Evolutionary conservation across 2,888 invertebrate species (phyloP), one percentile per base, ranked within the genome.

Genomic region (Acrobasis repandana): DNA sequence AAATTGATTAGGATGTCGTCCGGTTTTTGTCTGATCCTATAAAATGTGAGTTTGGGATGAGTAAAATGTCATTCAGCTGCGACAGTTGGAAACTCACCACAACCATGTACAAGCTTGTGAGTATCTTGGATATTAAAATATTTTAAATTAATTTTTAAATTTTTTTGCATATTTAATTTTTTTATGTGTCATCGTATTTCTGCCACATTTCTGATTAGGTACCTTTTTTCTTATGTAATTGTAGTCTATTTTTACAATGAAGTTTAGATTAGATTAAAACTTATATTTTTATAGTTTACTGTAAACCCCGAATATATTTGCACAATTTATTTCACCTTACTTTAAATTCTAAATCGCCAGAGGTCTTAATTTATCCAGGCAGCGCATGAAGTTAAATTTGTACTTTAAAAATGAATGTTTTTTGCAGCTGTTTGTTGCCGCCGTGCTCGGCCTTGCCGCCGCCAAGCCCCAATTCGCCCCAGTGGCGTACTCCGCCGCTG

Each of bases 21-120:
- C 60, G 60, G 60, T 60, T 60, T 60, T 52, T 14, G 43, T 20
- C 28, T 52, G 51, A 28, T 52, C 60, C 60, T 60, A 60, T 60
- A 60, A 52, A 60, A 50, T 18, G 43, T 16, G 46, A 11, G 52
- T 33, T 46, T 60, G 43, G 52, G 60, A 60, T 52, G 60, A 60
- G 16, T 47, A 14, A n/a, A 28, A 47, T 52, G 52, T 60, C 51
- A 60, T 60, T 60, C 60, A 52, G 52, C 60, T 60, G 28, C 60
- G 52, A 60, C 47, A 52, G 52, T 51, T 51, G 51, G 11, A 33
- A 59, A 52, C 60, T 34, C 46, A 52, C 16, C 60, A 60, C 63
- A 58, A 64, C 33, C 60, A 66, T 66, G 66, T 64, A 58, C 59
- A 66, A 66, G 57, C 52, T 64, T 56, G 66, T 66, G 47, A 66